Base-by-base conservation (phyloP, 2,888 invertebrate genomes). In the Mythimna ferrago region DNA sequence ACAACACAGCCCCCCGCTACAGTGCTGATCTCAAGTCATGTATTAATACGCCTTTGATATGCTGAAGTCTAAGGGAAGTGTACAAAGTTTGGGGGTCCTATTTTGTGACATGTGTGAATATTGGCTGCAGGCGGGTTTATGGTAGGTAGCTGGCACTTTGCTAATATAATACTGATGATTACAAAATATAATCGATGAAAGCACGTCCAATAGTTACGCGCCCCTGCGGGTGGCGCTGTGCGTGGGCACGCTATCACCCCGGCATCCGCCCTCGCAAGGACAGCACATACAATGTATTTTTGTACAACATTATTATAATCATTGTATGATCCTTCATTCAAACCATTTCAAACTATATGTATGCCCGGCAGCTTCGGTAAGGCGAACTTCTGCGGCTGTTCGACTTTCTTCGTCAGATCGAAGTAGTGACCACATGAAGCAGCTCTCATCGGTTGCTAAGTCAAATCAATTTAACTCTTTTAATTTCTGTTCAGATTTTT, bases 261-360 rank as follows among this genome's bases (percentile, higher is more conserved):
- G 70, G 86, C 87, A 86, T 93, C 93, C 93, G 92, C 87, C 89
- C 89, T 85, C 85, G 79, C 93, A 92, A 93, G 93, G 93, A 89
- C 92, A 89, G 79, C 77, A 82, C 58, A 60, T 58, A 80, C 74
- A 73, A 62, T 80, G 78, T 78, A 76, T 71, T 71, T 79, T 57
- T 80, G 73, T 71, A 64, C 54, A 44, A 9, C 38, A 71, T 56
- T 72, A 65, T 71, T 61, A 69, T 82, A 56, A 66, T 62, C 57
- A 16, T 61, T 67, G 54, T 54, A 61, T 19, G 57, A 66, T 82
- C 57, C 35, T 54, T 61, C 21, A 44, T 35, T 41, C 32, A 0
- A 71, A 35, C 19, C 14, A 4, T 44, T 44, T 11, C 44, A 44
- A 44, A 44, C 44, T 60, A 60, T 41, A 41, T 21, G 35, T 48